These are phyloP conservation scores for Biston betularia DNA, from an alignment of 2,888 invertebrate species.

Conservation along the genomic window DNA sequence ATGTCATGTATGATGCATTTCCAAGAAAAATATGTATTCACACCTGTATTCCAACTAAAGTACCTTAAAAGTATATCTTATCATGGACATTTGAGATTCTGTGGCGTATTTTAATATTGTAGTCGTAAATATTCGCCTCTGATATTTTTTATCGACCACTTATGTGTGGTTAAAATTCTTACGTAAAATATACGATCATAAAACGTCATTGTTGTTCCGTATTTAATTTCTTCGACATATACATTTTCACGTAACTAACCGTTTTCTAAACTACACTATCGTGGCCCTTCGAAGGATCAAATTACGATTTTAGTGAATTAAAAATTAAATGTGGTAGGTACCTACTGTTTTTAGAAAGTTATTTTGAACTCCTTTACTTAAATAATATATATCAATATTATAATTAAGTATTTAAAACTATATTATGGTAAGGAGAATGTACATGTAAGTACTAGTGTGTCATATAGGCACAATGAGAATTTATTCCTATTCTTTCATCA, in stretches of 20 bases:
- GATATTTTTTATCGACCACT: constrained; percentile 39
- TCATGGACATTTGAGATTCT: constrained; percentile 39
- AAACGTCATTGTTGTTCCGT: constrained; percentile 12
- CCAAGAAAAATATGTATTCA: constrained; percentile 11
- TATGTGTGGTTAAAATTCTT: constrained; percentile 22
- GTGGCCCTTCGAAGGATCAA: not conserved
- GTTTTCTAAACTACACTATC: not conserved
- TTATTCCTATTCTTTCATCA: constrained; percentile 2
- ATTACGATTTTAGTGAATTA: not conserved
- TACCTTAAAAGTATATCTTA: constrained; percentile 35
- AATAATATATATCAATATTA: too few species aligned
- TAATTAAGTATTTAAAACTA: too few species aligned
- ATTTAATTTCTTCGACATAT: not conserved
- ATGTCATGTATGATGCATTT: constrained; percentile 16
- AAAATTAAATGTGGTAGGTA: not conserved
- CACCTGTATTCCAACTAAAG: constrained; percentile 21
- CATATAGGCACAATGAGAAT: constrained; percentile 9
- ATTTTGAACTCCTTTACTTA: too few species aligned
- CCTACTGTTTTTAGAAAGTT: too few species aligned
- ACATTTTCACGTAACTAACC: not conserved
- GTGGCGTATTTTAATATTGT: constrained; percentile 41
- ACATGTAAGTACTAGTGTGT: not conserved
- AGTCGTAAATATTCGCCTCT: constrained; percentile 40
- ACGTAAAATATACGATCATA: constrained; percentile 26
- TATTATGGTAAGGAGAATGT: too few species aligned